A percentile compares a stretch with the other conserved stretches of the same genome.
Evolutionary conservation across 2,113 vertebrate species (phyloP).

Genomic region (Peucedramus taeniatus): DNA sequence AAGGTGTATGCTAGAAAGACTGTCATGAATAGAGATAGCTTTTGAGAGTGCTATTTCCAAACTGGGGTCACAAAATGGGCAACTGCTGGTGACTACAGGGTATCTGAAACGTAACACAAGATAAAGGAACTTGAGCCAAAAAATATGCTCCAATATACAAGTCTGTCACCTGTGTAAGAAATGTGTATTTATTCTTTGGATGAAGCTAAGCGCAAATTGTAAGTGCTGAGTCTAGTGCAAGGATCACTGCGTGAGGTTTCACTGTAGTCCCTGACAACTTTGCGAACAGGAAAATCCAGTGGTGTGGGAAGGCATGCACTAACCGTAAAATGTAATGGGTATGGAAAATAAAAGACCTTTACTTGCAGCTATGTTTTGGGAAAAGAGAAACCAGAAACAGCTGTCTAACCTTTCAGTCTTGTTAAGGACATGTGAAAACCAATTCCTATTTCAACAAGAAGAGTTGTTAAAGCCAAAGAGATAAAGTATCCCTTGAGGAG

Average conservation of each 20-base stretch:
- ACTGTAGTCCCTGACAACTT: not conserved
- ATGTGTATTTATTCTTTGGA: not conserved
- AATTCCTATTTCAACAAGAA: not conserved
- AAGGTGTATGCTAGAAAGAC: not conserved
- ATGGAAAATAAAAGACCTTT: not conserved
- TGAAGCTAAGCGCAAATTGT: not conserved
- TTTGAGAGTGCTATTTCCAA: not conserved
- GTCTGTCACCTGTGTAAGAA: not conserved
- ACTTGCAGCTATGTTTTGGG: not conserved
- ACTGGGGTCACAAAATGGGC: not conserved
- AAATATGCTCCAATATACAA: not conserved
- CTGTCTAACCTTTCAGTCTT: rapidly evolving
- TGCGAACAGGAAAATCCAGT: not conserved
- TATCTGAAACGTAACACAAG: not conserved
- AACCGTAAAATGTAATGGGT: not conserved
- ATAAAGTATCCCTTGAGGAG: rapidly evolving
- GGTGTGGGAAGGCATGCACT: not conserved
- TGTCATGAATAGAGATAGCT: not conserved
- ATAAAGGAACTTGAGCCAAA: not conserved
- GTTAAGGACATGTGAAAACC: not conserved
- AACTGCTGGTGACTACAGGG: not conserved
- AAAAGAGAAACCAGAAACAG: not conserved
- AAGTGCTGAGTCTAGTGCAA: not conserved
- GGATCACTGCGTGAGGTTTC: not conserved
- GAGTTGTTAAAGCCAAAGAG: not conserved